Base-by-base conservation (phyloP, 2,888 invertebrate genomes). In the Conops quadrifasciatus region DNA sequence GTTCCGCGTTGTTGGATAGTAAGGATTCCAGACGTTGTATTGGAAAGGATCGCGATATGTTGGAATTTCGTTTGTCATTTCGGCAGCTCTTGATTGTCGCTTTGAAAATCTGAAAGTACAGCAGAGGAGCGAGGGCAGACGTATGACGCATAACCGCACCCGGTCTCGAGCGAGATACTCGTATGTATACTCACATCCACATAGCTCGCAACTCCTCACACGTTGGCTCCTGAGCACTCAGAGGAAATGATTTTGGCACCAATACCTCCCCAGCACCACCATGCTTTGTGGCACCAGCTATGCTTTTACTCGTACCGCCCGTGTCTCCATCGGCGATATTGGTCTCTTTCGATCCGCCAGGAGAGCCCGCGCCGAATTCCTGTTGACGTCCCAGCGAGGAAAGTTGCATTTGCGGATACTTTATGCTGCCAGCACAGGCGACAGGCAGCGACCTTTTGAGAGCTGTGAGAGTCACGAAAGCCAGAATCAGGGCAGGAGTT, bases 151-250 rank as follows among this genome's bases (percentile, higher is more conserved):
- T 26, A 21, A 30, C 16, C 21, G 1, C 15, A 28, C n/a, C n/a
- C 5, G 24, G 24, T 21, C 26, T 11, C 5, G 45, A 43, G 45
- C 13, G 45, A 43, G 24, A n/a, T n/a, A n/a, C 43, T 30, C 36
- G 16, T n/a, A 45, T 9, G 7, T 51, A 30, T 71, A 77, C 81
- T 78, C 78, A 90, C 90, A 90, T 91, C 96, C 95, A 96, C 94
- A 96, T 95, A 13, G 93, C 93, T 73, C 94, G 91, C 64, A 96
- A 88, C 82, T 95, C 93, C 77, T 95, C 94, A 84, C 96, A 96
- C 67, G 91, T 91, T 0, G 95, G 95, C 81, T 95, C 95, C 72
- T 85, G 82, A 15, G 81, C 77, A 67, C 79, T 82, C 1, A 84
- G 70, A 5, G 82, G 78, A 70, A 82, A 81, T 28, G 84, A 80